Conservation (phyloP, 2,797 vertebrate species). For the Platyrinchus mystaceus region DNA sequence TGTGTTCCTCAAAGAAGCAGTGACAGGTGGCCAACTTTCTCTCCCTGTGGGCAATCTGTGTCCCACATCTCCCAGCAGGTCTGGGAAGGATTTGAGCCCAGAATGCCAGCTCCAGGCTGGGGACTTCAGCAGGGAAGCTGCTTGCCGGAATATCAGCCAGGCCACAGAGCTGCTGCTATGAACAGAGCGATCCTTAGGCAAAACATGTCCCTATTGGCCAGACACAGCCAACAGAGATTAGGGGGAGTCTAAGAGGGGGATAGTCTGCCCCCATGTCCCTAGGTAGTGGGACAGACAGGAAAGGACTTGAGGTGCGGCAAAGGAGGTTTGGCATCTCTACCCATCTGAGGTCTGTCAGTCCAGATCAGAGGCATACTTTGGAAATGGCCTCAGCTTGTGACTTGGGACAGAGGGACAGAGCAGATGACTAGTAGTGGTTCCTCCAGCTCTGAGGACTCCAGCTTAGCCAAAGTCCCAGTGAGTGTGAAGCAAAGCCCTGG, state of each 20-base stretch:
- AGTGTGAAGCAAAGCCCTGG: not conserved
- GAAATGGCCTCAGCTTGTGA: fast-evolving
- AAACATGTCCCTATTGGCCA: not conserved
- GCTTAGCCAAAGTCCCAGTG: not conserved
- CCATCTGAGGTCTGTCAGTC: not conserved
- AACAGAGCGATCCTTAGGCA: not conserved
- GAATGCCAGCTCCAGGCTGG: not conserved
- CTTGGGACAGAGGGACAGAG: not conserved
- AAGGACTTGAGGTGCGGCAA: not conserved
- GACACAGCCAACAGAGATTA: not conserved
- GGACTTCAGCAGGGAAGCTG: not conserved
- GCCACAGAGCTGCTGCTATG: not conserved
- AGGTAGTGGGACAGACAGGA: not conserved
- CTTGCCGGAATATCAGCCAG: not conserved
- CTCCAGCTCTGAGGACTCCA: not conserved
- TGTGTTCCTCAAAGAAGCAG: not conserved
- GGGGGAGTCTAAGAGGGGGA: not conserved
- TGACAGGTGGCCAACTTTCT: not conserved
- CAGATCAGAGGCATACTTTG: not conserved
- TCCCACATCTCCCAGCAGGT: not conserved
- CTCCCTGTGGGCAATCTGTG: fast-evolving
- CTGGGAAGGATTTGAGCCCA: not conserved
- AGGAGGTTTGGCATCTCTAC: not conserved
- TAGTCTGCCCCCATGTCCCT: not conserved
- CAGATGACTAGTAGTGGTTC: not conserved